Base-by-base conservation (phyloP, 1,140 invertebrate genomes). In the Achatina immaculata region DNA sequence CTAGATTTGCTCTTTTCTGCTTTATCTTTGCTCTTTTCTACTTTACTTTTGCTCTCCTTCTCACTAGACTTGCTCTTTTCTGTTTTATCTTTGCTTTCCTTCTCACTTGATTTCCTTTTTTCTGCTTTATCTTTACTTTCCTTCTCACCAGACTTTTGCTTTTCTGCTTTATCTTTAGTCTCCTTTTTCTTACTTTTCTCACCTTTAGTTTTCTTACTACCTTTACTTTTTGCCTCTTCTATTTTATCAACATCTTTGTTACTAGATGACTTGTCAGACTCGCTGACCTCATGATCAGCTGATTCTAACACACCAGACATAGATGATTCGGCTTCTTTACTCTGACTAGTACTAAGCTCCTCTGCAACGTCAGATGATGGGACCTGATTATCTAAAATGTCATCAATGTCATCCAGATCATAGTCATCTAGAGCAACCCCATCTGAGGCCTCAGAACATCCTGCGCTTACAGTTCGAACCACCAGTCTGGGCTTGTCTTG, bases 321-420 rank as follows among this genome's bases (percentile, higher is more conserved):
- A 34, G 58, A 6, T 31, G 31, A 62, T 62, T 31, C 58, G 31
- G 58, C n/a, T 21, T 62, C 58, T 1, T 4, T 62, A 34, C n/a
- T 31, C 31, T 2, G 58, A 16, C n/a, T 34, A 31, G n/a, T 62
- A 28, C 31, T 31, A 4, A 31, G 28, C 48, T 55, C 48, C 2
- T 62, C n/a, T 62, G 58, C 28, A 31, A 6, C 38, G 40, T 34
- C n/a, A 14, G n/a, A 31, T 45, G 68, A 71, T 42, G 38, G 14
- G 31, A 7, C 69, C 71, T 71, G 45, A 72, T 43, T 43, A 40
- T 80, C 75, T n/a, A 84, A 43, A 19, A 79, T 73, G 16, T 83
- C 84, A 78, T 82, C 82, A 62, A 85, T 85, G 72, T 85, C 84
- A 68, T 85, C 84, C 77, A 85, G 75, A 69, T 81, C 80, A 71